Evolutionary conservation across 2,888 invertebrate genomes (phyloP).

Genomic region (Pocota personata): DNA sequence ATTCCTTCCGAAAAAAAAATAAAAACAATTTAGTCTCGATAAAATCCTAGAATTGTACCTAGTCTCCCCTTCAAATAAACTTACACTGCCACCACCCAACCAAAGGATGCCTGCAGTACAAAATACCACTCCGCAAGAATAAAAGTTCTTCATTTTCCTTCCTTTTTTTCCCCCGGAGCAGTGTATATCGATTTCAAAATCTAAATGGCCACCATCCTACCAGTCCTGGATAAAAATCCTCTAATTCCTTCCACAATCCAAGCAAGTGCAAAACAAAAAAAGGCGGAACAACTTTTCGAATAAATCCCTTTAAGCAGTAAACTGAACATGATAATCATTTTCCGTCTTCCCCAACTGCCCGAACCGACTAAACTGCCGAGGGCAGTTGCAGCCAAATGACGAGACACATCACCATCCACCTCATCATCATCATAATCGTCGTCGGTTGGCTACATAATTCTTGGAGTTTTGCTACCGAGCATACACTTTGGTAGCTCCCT

Average conservation of each 20-base stretch:
- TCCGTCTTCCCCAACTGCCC: neutral
- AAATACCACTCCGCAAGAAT: neutral
- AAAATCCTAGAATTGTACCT: no score
- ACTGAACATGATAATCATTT: conserved; percentile 60
- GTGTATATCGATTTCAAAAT: conserved; percentile 19
- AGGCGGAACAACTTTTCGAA: conserved; percentile 49
- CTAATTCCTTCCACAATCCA: conserved; percentile 1
- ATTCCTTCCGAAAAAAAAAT: no score
- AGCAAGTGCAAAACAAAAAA: neutral
- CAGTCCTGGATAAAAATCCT: neutral
- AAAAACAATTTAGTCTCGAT: no score
- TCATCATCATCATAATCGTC: conserved; percentile 4
- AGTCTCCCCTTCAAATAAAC: no score
- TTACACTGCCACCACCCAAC: no score
- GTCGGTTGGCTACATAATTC: conserved; percentile 1
- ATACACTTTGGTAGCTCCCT: neutral
- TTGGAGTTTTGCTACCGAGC: neutral
- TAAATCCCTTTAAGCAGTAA: conserved; percentile 59
- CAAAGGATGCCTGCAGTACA: neutral
- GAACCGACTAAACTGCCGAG: neutral
- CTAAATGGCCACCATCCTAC: conserved; percentile 13
- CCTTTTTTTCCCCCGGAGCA: neutral
- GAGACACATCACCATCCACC: conserved; percentile 44
- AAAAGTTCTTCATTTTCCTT: neutral
- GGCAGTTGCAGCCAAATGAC: conserved; percentile 35